Evolutionary conservation across 2,888 invertebrate genomes (phyloP).

Genomic region (Chromoteleia sp.): DNA sequence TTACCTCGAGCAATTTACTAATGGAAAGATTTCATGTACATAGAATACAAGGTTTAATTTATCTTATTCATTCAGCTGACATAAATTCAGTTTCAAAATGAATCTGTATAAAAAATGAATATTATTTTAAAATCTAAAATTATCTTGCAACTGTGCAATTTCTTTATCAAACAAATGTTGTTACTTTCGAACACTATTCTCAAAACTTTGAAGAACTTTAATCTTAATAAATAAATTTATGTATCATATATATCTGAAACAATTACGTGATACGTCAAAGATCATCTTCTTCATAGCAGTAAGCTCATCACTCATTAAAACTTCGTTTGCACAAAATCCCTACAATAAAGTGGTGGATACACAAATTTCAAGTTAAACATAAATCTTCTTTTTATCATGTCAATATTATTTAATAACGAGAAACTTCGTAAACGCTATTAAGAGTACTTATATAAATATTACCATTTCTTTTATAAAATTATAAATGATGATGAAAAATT

Average conservation of each 20-base stretch:
- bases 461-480: too few relatives aligned
- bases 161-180: too few relatives aligned
- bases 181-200: neutral
- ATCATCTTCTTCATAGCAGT: slow-evolving; percentile 2
- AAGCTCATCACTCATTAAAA: slow-evolving; percentile 40
- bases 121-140: neutral
- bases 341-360: neutral
- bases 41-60: neutral
- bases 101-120: neutral
- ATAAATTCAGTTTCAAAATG: neutral
- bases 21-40: neutral
- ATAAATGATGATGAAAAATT: neutral
- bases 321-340: neutral
- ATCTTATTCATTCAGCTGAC: neutral
- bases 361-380: too few relatives aligned
- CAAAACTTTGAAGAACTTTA: slow-evolving; percentile 11
- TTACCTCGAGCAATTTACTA: slow-evolving; percentile 14
- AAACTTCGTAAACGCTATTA: neutral
- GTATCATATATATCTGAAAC: neutral
- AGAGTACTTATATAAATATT: neutral
- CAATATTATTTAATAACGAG: neutral
- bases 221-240: slow-evolving; percentile 17
- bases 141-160: neutral
- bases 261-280: neutral
- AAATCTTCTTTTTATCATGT: neutral